These are phyloP conservation scores for Deilephila elpenor DNA, from an alignment of 2,888 invertebrate genomes.

Conservation along the genomic window DNA sequence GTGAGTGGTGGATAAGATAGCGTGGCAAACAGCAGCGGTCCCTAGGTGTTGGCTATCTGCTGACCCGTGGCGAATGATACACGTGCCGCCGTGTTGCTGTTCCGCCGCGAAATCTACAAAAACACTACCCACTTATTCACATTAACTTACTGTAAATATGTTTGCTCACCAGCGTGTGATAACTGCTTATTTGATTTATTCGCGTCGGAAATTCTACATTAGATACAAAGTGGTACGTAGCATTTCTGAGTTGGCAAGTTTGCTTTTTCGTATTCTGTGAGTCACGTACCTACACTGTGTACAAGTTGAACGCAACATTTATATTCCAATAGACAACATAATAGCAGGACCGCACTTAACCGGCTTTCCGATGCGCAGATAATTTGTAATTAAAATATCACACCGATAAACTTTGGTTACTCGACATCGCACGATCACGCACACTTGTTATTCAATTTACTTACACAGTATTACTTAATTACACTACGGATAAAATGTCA, in stretches of 20 bases:
- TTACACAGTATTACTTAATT: background rate
- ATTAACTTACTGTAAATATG: background rate
- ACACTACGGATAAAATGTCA: slow-evolving; percentile 25
- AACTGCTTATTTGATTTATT: slow-evolving; percentile 6
- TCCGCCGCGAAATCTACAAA: background rate
- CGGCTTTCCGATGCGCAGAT: slow-evolving; percentile 36
- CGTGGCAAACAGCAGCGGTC: slow-evolving; percentile 52
- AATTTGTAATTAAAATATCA: slow-evolving; percentile 48
- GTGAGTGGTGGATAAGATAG: slow-evolving; percentile 51
- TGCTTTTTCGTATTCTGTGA: slow-evolving; percentile 3
- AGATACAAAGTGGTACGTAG: background rate
- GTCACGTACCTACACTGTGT: background rate
- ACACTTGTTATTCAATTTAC: slow-evolving; percentile 31
- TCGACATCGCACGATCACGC: slow-evolving; percentile 46
- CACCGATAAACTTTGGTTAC: slow-evolving; percentile 43
- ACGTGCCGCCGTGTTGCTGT: background rate
- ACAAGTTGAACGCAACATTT: slow-evolving; percentile 13
- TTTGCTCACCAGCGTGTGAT: background rate
- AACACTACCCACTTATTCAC: background rate
- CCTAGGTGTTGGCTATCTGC: slow-evolving; percentile 47
- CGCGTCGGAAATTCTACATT: background rate
- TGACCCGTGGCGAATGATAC: slow-evolving; percentile 44
- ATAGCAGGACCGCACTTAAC: slow-evolving; percentile 35
- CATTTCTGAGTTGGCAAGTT: slow-evolving; percentile 1
- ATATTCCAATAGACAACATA: slow-evolving; percentile 9